Evolutionary conservation across 1,140 invertebrate species (phyloP), one percentile per base, ranked within the genome.

Genomic region (Drosophila simulans): DNA sequence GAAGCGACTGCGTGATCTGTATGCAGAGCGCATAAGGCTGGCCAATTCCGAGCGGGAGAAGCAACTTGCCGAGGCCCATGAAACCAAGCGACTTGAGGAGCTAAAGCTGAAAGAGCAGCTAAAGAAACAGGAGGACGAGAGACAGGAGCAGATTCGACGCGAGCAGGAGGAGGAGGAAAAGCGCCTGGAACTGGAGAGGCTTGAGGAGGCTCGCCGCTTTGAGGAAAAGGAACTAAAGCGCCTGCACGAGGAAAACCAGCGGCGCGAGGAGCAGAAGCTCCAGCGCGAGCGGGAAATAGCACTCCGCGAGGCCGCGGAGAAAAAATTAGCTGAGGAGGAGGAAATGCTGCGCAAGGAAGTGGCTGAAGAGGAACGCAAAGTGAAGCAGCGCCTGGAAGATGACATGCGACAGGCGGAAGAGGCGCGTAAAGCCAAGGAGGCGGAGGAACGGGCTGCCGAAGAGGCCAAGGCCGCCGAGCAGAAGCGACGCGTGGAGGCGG

Each of bases 81-180:
- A 92, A 58, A 79, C 75, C 4, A 88, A 88, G 64, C 80, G 86
- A 3, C 80, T 70, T 3, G 75, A 90, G 8, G 69, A 92, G 10
- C 58, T 80, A 40, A 69, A 54, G 34, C 57, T 90, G 4, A 57
- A 91, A 13, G 74, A 78, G n/a, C 62, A 63, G 15, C 40, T 81
- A 4, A 58, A 85, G 56, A 65, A 81, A 45, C 82, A 90, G 54
- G 89, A 92, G 39, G 70, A 69, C 13, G 72, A 73, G 22, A 82
- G 89, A 0, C 84, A 73, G 31, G 77, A 88, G 52, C 68, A 91
- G 51, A 78, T 90, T 5, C 57, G 58, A 5, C 79, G 71, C 31
- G 69, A 91, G 15, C 75, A 82, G 15, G 59, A 89, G 46, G 90
- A 91, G 42, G 90, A 91, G 35, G 88, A 92, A 56, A 81, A 88